These are phyloP conservation scores for Carapus acus DNA, from an alignment of 2,797 vertebrate genomes.

Conservation along the genomic window DNA sequence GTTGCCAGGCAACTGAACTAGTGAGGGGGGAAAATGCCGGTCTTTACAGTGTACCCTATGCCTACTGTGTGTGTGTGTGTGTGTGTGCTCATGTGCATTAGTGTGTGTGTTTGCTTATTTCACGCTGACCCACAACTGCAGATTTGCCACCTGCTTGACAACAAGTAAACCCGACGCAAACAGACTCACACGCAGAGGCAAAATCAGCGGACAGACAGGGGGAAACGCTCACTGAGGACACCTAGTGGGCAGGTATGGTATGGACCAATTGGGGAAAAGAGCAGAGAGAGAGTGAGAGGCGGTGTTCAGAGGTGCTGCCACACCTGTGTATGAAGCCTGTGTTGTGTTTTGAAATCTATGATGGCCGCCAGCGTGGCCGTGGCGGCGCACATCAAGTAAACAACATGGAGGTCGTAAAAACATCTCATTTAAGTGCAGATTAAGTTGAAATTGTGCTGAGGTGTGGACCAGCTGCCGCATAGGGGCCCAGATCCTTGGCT, in stretches of 20 bases:
- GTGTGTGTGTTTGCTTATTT: conserved; percentile 31
- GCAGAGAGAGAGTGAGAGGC: not conserved
- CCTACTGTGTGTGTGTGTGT: conserved; percentile 23
- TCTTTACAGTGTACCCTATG: conserved; percentile 1
- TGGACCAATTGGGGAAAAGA: not conserved
- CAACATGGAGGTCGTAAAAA: no score
- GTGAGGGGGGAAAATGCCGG: not conserved
- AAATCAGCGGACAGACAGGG: conserved; percentile 10
- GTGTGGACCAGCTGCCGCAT: no score
- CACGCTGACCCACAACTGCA: conserved; percentile 22
- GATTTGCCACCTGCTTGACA: conserved; percentile 10
- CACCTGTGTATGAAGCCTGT: conserved; percentile 25
- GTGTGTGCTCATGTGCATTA: conserved; percentile 21
- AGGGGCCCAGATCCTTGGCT: no score
- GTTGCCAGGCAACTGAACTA: conserved; percentile 46
- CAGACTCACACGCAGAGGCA: not conserved
- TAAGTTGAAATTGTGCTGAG: no score
- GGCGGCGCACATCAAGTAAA: not conserved
- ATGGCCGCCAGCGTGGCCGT: not conserved
- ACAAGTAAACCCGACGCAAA: no score
- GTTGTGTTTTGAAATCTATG: conserved; percentile 34
- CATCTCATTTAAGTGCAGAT: no score
- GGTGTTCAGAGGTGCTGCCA: conserved; percentile 22
- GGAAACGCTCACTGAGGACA: conserved; percentile 3
- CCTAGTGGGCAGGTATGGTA: conserved; percentile 32